Base-by-base conservation (phyloP, 2,113 vertebrate genomes). In the Muscicapa adusta region DNA sequence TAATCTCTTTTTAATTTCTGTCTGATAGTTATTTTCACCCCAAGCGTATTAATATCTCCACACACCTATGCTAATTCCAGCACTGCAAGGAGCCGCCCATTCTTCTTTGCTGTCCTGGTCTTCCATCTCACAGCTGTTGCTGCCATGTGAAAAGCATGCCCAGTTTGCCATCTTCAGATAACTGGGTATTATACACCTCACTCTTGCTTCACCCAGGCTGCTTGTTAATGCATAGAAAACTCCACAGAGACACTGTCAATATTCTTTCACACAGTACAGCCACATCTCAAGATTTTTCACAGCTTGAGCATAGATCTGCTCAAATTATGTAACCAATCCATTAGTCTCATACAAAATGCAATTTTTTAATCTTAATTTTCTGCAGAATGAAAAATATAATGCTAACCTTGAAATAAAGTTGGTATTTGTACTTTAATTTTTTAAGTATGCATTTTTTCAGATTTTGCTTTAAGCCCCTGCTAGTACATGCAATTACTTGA, bases 1-100 rank as follows among this genome's bases (percentile, higher is more conserved):
- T 93, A 86, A 93, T 85, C 74, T 89, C 75, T 79, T 92, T 89
- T 88, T 91, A 93, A 94, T 93, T 96, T 94, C 87, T 73, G n/a
- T 66, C 81, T 90, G 92, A 92, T 96, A 84, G 73, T 62, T 78
- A 87, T 56, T 95, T 93, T 66, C 86, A 89, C 67, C 80, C 66
- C 56, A 74, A 89, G 84, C 33, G 47, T 76, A 93, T 72, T 90
- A 85, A 36, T 73, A 61, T 70, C 86, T 93, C 74, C 68, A 91
- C 50, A 85, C 70, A 93, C 54, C 78, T 84, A 70, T 81, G 48
- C 56, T 90, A 93, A 93, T 88, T 92, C 45, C 89, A 90, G 40
- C 57, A 73, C 29, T 10, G 3, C 48, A 75, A 79, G 61, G 61
- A 91, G 73, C 58, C 90, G 84, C 40, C 75, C 47, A 1, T 74